Conservation (phyloP, 2,888 invertebrate species). For the Campaea margaritaria region DNA sequence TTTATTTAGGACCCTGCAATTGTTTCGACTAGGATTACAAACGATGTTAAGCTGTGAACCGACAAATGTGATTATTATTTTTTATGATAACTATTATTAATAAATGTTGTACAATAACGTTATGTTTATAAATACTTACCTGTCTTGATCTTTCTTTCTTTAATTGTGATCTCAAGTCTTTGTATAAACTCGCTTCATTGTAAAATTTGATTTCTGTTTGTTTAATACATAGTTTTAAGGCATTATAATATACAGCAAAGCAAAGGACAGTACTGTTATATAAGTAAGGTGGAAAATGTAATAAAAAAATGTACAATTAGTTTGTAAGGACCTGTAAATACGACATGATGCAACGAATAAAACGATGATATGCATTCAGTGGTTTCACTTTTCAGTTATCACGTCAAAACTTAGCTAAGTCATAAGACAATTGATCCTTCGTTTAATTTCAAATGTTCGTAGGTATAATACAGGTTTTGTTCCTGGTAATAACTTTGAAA, state of each 20-base stretch:
- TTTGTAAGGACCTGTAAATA: conserved; percentile 76
- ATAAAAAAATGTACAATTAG: conserved; percentile 61
- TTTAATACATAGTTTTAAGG: conserved; percentile 52
- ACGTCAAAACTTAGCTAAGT: not conserved
- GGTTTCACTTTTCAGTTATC: not conserved
- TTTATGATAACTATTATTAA: conserved; percentile 43
- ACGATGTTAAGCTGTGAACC: conserved; percentile 55
- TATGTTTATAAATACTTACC: conserved; percentile 28
- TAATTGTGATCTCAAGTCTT: conserved; percentile 58
- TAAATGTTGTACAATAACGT: conserved; percentile 44
- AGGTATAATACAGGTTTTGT: too few relatives aligned
- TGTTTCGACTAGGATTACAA: conserved; percentile 39
- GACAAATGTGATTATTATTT: conserved; percentile 51
- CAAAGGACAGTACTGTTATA: conserved; percentile 75
- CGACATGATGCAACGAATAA: conserved; percentile 69
- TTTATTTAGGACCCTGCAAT: conserved; percentile 17
- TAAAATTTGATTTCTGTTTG: conserved; percentile 46
- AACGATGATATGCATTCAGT: conserved; percentile 56
- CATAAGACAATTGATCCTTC: too few relatives aligned
- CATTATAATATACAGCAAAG: conserved; percentile 56
- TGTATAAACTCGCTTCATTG: conserved; percentile 54
- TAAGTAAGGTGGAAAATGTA: conserved; percentile 64
- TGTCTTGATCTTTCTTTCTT: conserved; percentile 41
- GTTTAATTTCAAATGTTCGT: not conserved
- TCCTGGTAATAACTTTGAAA: too few relatives aligned